Evolutionary conservation across 2,113 vertebrate genomes (phyloP).

Genomic region (Hemicordylus capensis): DNA sequence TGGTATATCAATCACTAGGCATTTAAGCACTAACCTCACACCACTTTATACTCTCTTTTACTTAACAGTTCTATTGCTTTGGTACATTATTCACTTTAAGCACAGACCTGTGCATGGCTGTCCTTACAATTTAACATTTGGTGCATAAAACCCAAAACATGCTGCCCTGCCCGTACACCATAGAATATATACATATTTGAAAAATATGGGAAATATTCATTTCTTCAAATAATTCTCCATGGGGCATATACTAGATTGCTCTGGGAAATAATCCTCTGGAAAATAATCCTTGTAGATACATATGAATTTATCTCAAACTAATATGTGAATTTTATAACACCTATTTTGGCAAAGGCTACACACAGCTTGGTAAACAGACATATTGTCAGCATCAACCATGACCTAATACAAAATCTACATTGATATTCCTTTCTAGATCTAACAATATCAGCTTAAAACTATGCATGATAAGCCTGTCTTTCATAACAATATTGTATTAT

Average conservation of each 20-base stretch:
- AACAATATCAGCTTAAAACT: slow-evolving; percentile 42
- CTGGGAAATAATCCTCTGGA: slow-evolving; percentile 65
- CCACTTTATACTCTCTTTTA: slow-evolving; percentile 16
- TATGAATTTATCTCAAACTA: background rate
- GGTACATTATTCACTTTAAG: slow-evolving; percentile 25
- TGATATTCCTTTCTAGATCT: slow-evolving; percentile 33
- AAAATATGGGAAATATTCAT: no score
- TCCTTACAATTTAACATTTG: background rate
- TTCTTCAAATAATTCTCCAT: slow-evolving; percentile 31
- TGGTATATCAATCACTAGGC: slow-evolving; percentile 2
- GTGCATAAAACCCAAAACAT: slow-evolving; percentile 23
- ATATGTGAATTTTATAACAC: slow-evolving; percentile 64
- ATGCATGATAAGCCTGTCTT: slow-evolving; percentile 25
- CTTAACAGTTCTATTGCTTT: slow-evolving; percentile 10
- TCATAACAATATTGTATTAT: slow-evolving; percentile 2
- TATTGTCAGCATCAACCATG: slow-evolving; percentile 6
- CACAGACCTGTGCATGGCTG: background rate
- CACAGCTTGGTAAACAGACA: slow-evolving; percentile 25
- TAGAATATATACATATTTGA: background rate
- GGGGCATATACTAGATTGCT: slow-evolving; percentile 63
- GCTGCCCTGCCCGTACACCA: background rate
- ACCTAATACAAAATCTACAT: slow-evolving; percentile 28
- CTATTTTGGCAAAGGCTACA: slow-evolving; percentile 18
- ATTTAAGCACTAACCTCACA: slow-evolving; percentile 44
- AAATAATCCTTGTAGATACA: slow-evolving; percentile 50